A percentile compares a stretch with the other conserved stretches of the same genome.
Evolutionary conservation across 2,797 vertebrate genomes (phyloP).

Genomic region (Chelon labrosus): DNA sequence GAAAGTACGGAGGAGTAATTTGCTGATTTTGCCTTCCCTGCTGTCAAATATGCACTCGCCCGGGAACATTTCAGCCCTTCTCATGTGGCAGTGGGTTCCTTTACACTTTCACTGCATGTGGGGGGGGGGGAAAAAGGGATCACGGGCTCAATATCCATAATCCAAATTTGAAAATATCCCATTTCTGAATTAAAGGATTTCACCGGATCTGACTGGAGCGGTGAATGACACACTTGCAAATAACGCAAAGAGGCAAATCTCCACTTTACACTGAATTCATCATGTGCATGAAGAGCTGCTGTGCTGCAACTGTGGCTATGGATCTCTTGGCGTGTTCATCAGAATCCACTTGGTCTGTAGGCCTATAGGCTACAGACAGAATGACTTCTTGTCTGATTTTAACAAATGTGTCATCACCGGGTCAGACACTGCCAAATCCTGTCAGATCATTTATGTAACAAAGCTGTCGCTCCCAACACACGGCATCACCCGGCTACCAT

Average conservation of each 20-base stretch:
- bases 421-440: conserved; percentile 74
- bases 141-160: conserved; percentile 29
- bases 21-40: conserved; percentile 27
- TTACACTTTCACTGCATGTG: conserved; percentile 12
- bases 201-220: neutral
- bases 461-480: conserved; percentile 57
- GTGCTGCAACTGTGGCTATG: conserved; percentile 22
- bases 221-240: conserved; percentile 18
- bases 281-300: conserved; percentile 1
- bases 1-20: conserved; percentile 33
- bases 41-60: conserved; percentile 17
- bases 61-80: conserved; percentile 29
- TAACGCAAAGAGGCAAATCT: conserved; percentile 26
- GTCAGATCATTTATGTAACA: conserved; percentile 77
- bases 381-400: conserved; percentile 66
- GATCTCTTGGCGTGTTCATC: conserved; percentile 17
- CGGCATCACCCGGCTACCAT: conserved; percentile 53
- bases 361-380: conserved; percentile 58
- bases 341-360: conserved; percentile 40
- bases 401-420: conserved; percentile 73
- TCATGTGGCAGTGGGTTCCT: conserved; percentile 24
- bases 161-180: conserved; percentile 38
- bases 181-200: conserved; percentile 45
- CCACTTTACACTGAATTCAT: conserved; percentile 12
- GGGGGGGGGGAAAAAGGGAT: conserved; percentile 15